A percentile compares a stretch with the other conserved stretches of the same genome.
Evolutionary conservation across 2,888 invertebrate genomes (phyloP).

Genomic region (Macrosoma leucophasiata): DNA sequence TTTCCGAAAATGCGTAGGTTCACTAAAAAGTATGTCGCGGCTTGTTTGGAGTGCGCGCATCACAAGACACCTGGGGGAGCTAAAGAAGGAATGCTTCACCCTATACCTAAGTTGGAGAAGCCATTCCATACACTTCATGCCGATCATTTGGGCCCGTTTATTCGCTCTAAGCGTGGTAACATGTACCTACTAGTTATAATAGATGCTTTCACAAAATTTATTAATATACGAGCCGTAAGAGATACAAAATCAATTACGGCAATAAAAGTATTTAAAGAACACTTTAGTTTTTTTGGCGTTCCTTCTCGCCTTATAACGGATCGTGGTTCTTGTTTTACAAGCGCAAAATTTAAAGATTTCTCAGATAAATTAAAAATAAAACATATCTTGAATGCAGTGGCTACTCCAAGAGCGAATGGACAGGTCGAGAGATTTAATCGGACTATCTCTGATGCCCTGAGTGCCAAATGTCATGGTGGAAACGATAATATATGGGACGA

Average conservation of each 20-base stretch:
- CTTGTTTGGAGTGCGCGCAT: slow-evolving; percentile 23
- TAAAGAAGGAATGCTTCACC: slow-evolving; percentile 41
- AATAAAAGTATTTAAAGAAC: slow-evolving; percentile 29
- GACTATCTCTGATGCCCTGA: no score
- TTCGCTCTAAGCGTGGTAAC: slow-evolving; percentile 34
- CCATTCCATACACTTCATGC: slow-evolving; percentile 49
- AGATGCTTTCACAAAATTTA: slow-evolving; percentile 43
- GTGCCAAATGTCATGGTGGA: no score
- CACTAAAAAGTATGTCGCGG: slow-evolving; percentile 20
- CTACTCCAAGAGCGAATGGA: slow-evolving; percentile 27
- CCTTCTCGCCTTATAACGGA: no score
- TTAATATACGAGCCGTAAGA: slow-evolving; percentile 33
- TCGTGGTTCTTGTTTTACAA: no score
- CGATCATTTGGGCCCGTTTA: slow-evolving; percentile 50
- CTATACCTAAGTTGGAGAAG: slow-evolving; percentile 39
- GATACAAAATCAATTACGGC: slow-evolving; percentile 32
- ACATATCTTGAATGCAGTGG: slow-evolving; percentile 29
- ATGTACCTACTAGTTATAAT: slow-evolving; percentile 34
- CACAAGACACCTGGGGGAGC: slow-evolving; percentile 20
- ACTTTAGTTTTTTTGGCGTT: no score
- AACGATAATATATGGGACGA: slow-evolving; percentile 14
- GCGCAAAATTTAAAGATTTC: no score
- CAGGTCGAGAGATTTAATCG: slow-evolving; percentile 28
- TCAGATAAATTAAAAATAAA: slow-evolving; percentile 25
- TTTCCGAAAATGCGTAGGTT: slow-evolving; percentile 26